Base-by-base conservation (phyloP, 1,140 invertebrate genomes). In the Caenorhabditis remanei region DNA sequence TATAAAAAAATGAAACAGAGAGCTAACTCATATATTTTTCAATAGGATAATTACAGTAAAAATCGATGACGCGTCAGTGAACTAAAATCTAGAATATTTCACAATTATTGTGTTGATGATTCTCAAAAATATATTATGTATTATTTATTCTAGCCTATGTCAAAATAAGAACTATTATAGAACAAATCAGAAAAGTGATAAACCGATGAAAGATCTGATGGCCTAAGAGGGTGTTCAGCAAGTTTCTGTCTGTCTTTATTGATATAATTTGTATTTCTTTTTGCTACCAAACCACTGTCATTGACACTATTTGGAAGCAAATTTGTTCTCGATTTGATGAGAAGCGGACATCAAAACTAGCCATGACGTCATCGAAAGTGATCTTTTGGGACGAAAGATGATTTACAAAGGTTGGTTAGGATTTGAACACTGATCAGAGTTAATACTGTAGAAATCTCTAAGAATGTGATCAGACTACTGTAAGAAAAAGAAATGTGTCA, bases 241-340 rank as follows among this genome's bases (percentile, higher is more conserved):
- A 48, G 71, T 50, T 79, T 79, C 71, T 79, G 19, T 79, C 50
- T 63, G 61, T 53, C 71, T 13, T 13, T 79, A 79, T 46, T 79
- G 71, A 79, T 79, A 79, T 79, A 79, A 13, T 50, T 48, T 21
- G n/a, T 46, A 16, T n/a, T 46, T 71, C 40, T 71, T 79, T 50
- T 79, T 79, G 5, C 71, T 41, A 53, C 46, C 46, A 79, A 79
- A 79, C 46, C 71, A 79, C 46, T 79, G 71, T 79, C 71, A 79
- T 71, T 71, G 65, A 71, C 65, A 71, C 65, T 71, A 43, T 71
- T 71, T 71, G 65, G 65, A 71, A 71, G 65, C 65, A 13, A 71
- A 79, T 48, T 79, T 79, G 71, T 79, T 50, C 71, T 50, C 46
- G 43, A 50, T 79, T 79, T 50, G 71, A 79, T 79, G 71, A 79